Evolutionary conservation across 2,888 invertebrate genomes (phyloP).

Genomic region (Drosophila kambysellisi): DNA sequence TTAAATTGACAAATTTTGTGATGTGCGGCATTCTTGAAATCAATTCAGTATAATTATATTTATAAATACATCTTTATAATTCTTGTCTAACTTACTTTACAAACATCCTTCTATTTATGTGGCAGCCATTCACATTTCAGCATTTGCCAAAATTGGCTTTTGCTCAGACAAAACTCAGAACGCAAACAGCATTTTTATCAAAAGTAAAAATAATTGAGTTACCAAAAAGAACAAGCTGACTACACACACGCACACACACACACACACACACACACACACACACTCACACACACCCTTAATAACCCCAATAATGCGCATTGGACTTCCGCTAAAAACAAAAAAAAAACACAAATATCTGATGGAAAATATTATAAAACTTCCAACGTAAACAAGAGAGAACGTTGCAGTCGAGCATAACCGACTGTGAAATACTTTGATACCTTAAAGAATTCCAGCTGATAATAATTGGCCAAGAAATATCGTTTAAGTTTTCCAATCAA

Average conservation of each 20-base stretch:
- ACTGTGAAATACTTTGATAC: not conserved
- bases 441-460: not conserved
- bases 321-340: not conserved
- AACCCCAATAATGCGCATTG: not conserved
- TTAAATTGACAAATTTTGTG: not conserved
- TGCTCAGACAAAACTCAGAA: constrained; percentile 1
- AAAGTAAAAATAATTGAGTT: constrained; percentile 66
- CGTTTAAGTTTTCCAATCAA: too few species aligned
- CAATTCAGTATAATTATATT: not conserved
- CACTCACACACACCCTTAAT: not conserved
- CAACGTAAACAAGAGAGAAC: constrained; percentile 11
- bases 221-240: constrained; percentile 17
- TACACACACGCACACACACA: not conserved
- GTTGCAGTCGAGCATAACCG: not conserved
- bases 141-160: constrained; percentile 34
- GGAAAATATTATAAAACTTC: constrained; percentile 34
- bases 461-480: not conserved
- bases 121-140: constrained; percentile 41
- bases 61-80: not conserved
- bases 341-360: not conserved
- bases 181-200: constrained; percentile 48
- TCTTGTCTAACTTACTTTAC: constrained; percentile 3
- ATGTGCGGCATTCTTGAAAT: not conserved
- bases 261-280: not conserved
- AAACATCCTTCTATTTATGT: constrained; percentile 17